phyloP scores from a whole-genome alignment of 2,113 vertebrate species.

The Microtus ochrogaster region DNA sequence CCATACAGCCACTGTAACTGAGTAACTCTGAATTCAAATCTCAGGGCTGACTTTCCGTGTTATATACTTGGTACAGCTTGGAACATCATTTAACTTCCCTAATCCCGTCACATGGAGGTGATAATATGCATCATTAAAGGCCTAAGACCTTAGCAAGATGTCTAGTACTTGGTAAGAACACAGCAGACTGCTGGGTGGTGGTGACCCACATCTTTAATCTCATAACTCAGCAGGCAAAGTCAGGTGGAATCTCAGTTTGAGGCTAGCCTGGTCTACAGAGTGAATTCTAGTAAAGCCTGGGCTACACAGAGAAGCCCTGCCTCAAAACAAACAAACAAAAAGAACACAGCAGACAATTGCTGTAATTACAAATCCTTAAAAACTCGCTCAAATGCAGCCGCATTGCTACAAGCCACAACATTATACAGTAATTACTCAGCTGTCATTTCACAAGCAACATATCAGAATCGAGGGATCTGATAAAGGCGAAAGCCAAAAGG shows the following conservation, averaged over 20 bases:
- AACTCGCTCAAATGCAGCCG: not conserved
- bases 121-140: not conserved
- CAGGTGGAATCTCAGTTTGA: not conserved
- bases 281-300: not conserved
- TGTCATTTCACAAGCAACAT: too few species aligned
- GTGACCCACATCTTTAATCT: not conserved
- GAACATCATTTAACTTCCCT: not conserved
- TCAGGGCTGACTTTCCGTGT: not conserved
- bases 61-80: not conserved
- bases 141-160: not conserved
- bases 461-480: too few species aligned
- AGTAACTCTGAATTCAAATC: not conserved
- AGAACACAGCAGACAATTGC: not conserved
- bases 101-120: not conserved
- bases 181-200: not conserved
- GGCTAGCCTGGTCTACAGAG: not conserved
- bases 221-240: not conserved
- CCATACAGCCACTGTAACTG: not conserved
- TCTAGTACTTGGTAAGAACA: not conserved
- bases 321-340: not conserved
- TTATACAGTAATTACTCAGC: too few species aligned
- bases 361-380: not conserved
- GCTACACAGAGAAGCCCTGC: not conserved
- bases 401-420: too few species aligned
- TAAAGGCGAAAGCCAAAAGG: too few species aligned